These are phyloP conservation scores for Hippopotamyrus pictus DNA, from an alignment of 2,797 vertebrate genomes.

Conservation along the genomic window DNA sequence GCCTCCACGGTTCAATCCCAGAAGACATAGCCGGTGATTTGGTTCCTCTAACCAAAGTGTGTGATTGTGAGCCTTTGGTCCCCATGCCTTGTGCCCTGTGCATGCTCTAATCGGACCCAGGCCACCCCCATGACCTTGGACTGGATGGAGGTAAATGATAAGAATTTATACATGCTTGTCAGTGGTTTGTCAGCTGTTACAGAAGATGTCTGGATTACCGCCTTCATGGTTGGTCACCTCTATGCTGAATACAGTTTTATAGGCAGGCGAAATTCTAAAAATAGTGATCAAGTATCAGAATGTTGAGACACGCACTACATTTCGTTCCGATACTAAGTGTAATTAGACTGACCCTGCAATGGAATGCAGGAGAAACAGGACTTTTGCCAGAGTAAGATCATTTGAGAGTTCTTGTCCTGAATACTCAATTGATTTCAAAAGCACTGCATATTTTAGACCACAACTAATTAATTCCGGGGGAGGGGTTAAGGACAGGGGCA, in stretches of 20 bases:
- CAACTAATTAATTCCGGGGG: constrained; percentile 17
- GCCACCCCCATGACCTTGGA: not conserved
- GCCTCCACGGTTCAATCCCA: not conserved
- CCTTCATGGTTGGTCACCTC: not conserved
- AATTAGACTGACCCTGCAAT: constrained; percentile 11
- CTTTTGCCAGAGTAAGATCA: not conserved
- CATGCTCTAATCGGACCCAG: not conserved
- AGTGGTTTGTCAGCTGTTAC: not conserved
- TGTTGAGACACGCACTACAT: not conserved
- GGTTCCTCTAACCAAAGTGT: not conserved
- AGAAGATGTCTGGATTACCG: not conserved
- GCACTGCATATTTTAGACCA: constrained; percentile 12
- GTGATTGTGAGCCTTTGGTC: not conserved
- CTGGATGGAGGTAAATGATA: not conserved
- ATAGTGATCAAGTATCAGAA: not conserved
- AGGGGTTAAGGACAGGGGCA: not conserved
- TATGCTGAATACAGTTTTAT: not conserved
- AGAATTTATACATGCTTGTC: not conserved
- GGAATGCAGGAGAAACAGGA: not conserved
- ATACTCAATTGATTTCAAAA: constrained; percentile 15
- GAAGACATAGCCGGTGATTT: not conserved
- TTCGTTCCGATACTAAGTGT: not conserved
- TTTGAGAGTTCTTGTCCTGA: not conserved
- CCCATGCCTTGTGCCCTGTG: not conserved
- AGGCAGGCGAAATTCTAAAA: not conserved